Conservation (phyloP, 2,888 invertebrate species). For the Pristionchus arcanus region DNA sequence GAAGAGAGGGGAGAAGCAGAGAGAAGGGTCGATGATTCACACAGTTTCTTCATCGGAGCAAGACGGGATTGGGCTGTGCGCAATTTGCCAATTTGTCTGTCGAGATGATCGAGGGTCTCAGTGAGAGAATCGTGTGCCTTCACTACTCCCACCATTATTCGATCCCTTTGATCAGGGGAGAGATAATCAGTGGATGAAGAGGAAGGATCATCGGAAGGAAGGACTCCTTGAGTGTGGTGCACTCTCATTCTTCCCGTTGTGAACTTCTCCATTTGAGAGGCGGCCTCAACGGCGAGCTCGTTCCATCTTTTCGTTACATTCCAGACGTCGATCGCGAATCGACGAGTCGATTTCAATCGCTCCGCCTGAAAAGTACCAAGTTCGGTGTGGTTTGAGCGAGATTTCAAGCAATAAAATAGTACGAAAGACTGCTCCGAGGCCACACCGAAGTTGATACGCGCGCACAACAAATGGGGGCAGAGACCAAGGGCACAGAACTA, state of each 20-base stretch:
- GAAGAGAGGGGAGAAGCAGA: conserved; percentile 55
- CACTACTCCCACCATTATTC: conserved; percentile 57
- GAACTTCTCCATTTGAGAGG: conserved; percentile 58
- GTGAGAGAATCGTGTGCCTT: conserved; percentile 57
- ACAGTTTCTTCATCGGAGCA: conserved; percentile 63
- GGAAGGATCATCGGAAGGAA: background rate
- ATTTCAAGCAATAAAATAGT: background rate
- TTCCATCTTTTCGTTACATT: conserved; percentile 70
- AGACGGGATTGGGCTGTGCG: conserved; percentile 60
- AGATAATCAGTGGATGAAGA: conserved; percentile 48
- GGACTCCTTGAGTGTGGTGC: conserved; percentile 56
- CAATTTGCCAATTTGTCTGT: conserved; percentile 63
- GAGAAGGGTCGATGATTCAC: conserved; percentile 55
- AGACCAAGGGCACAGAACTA: conserved; percentile 47
- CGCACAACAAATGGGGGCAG: conserved; percentile 6
- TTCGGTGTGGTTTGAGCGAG: conserved; percentile 4
- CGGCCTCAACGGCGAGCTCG: conserved; percentile 58
- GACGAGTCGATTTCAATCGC: conserved; percentile 62
- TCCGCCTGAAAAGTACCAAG: conserved; percentile 61
- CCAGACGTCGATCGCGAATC: conserved; percentile 70
- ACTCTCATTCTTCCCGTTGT: conserved; percentile 63
- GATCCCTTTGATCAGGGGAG: conserved; percentile 52
- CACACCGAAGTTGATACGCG: conserved; percentile 39
- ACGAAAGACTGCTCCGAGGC: conserved; percentile 33
- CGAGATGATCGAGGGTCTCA: conserved; percentile 61